A percentile compares a stretch with the other conserved stretches of the same genome.
phyloP scores from a whole-genome alignment of 2,888 invertebrate genomes.

The Oscheius myriophilus region DNA sequence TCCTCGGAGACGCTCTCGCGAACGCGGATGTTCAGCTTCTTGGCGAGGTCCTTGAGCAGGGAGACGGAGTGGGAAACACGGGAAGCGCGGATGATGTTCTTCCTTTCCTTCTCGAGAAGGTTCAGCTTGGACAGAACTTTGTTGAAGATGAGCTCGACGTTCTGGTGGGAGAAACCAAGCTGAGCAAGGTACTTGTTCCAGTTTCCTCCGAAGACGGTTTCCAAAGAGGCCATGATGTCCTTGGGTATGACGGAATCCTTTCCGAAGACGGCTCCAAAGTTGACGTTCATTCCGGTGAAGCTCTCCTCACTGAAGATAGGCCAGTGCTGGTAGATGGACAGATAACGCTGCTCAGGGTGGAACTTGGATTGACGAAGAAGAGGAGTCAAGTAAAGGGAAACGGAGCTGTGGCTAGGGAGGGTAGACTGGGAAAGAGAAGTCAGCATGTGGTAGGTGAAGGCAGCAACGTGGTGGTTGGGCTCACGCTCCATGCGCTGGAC shows the following conservation, averaged over 20 bases:
- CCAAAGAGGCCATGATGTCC: slow-evolving; percentile 54
- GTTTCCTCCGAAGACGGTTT: slow-evolving; percentile 58
- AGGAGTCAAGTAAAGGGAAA: slow-evolving; percentile 42
- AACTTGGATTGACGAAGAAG: slow-evolving; percentile 42
- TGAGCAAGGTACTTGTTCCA: slow-evolving; percentile 54
- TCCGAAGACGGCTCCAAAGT: slow-evolving; percentile 56
- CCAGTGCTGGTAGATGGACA: slow-evolving; percentile 44
- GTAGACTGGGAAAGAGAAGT: slow-evolving; percentile 46
- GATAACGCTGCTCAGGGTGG: slow-evolving; percentile 40
- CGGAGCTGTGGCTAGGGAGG: slow-evolving; percentile 54
- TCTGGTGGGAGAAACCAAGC: slow-evolving; percentile 57
- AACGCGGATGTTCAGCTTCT: slow-evolving; percentile 53
- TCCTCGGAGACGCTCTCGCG: slow-evolving; percentile 34
- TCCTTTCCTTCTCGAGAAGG: slow-evolving; percentile 33
- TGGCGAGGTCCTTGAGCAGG: slow-evolving; percentile 47
- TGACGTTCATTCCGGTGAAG: slow-evolving; percentile 49
- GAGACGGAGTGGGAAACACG: slow-evolving; percentile 40
- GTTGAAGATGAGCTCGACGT: slow-evolving; percentile 47
- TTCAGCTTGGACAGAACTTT: slow-evolving; percentile 40
- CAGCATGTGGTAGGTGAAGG: slow-evolving; percentile 58
- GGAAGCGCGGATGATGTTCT: slow-evolving; percentile 43
- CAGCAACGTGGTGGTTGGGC: slow-evolving; percentile 54
- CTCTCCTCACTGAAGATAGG: slow-evolving; percentile 52
- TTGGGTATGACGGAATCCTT: slow-evolving; percentile 55
- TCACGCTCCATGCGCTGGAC: slow-evolving; percentile 50